These are phyloP conservation scores for Paramormyrops kingsleyae DNA, from an alignment of 2,113 vertebrate genomes.

Conservation along the genomic window DNA sequence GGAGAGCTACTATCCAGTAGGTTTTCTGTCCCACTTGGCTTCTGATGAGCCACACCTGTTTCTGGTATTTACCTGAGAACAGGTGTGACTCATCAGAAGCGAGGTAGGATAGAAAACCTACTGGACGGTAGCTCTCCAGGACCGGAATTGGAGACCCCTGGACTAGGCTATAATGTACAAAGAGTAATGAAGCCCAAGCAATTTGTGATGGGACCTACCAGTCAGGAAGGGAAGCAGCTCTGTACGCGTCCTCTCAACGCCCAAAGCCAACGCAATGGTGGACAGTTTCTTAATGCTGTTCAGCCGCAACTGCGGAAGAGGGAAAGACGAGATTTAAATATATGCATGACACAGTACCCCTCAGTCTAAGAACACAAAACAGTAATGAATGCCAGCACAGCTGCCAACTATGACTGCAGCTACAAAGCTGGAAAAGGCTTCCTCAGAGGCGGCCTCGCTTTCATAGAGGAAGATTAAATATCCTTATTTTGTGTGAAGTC, in stretches of 20 bases:
- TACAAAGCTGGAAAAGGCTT: background rate
- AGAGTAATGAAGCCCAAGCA: background rate
- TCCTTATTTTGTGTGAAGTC: background rate
- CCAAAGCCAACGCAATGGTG: constrained; percentile 80
- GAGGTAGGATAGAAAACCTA: too few species aligned
- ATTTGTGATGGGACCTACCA: constrained; percentile 51
- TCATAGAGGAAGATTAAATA: background rate
- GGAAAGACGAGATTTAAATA: background rate
- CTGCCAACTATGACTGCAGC: background rate
- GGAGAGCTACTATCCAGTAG: too few species aligned
- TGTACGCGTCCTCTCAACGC: constrained; percentile 80
- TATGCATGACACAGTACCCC: background rate
- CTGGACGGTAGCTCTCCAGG: too few species aligned
- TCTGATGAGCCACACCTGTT: too few species aligned
- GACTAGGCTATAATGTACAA: background rate
- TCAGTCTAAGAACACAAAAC: background rate
- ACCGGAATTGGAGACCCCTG: too few species aligned
- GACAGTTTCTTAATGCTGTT: constrained; percentile 89
- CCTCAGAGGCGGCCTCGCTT: background rate
- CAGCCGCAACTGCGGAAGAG: constrained; percentile 66
- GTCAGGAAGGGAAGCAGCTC: constrained; percentile 85
- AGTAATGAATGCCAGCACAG: background rate
- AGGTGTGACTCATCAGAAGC: too few species aligned
- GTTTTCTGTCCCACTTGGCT: too few species aligned
- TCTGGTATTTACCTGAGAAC: too few species aligned